Percentiles rank a stretch among this genome's conserved stretches.
phyloP scores from a whole-genome alignment of 2,888 invertebrate species.

The Rhagonycha fulva region DNA sequence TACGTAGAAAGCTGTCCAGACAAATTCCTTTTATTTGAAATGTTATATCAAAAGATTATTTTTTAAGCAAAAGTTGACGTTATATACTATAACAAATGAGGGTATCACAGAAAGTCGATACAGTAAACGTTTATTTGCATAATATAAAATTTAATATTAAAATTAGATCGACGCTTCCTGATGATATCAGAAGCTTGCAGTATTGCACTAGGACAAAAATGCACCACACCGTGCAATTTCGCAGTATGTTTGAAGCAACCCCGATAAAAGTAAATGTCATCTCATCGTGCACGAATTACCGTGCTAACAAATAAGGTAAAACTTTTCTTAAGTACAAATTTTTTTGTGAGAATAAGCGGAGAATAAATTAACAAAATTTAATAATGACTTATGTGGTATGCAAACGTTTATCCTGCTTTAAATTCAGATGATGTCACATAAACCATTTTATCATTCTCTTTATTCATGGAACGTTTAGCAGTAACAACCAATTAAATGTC shows the following conservation, averaged over 20 bases:
- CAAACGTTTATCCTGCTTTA: background rate
- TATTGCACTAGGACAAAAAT: background rate
- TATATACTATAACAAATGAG: too few relatives aligned
- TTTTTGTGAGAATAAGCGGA: background rate
- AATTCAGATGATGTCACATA: slow-evolving; percentile 15
- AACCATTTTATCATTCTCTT: slow-evolving; percentile 21
- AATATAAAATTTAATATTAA: background rate
- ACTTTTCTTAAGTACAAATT: background rate
- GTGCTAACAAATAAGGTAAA: background rate
- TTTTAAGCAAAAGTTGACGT: background rate
- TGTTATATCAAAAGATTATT: background rate
- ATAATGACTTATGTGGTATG: background rate
- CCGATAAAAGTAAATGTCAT: background rate
- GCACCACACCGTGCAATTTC: background rate
- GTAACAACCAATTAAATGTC: slow-evolving; percentile 30
- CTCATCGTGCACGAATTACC: background rate
- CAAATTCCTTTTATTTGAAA: too few relatives aligned
- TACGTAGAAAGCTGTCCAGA: too few relatives aligned
- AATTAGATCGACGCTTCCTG: background rate
- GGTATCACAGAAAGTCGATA: background rate
- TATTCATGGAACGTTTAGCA: slow-evolving; percentile 20
- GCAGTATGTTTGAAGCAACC: background rate
- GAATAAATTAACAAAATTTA: background rate
- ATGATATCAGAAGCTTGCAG: background rate
- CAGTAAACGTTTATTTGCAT: background rate